A percentile compares a stretch with the other conserved stretches of the same genome.
phyloP scores from a whole-genome alignment of 1,140 invertebrate genomes.

The Hypsibius dujardini region DNA sequence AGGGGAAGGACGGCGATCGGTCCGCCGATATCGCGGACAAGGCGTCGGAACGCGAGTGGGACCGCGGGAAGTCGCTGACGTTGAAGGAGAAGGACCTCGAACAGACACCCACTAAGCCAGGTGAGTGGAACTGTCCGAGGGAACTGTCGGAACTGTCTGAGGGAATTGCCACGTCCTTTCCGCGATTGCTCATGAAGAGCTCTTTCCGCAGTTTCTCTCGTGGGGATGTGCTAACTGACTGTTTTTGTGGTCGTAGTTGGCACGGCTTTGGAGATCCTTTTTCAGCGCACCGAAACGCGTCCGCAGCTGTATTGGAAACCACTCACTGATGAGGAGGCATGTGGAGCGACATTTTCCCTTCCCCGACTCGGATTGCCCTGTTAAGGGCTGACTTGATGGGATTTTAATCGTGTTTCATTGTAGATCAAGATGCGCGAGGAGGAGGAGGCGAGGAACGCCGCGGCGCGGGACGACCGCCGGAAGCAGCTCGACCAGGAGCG shows the following conservation, averaged over 20 bases:
- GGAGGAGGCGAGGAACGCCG: no score
- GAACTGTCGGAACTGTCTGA: neutral
- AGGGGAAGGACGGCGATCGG: neutral
- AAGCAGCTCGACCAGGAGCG: no score
- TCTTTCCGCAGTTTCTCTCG: neutral
- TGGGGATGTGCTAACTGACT: neutral
- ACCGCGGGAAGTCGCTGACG: neutral
- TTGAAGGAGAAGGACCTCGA: neutral
- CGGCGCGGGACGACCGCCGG: no score
- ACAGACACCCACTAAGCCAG: neutral
- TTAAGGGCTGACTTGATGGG: no score
- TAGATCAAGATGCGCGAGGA: no score
- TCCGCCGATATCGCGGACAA: neutral
- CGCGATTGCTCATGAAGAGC: neutral
- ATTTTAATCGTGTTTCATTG: no score
- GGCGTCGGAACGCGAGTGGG: neutral
- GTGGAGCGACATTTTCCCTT: no score
- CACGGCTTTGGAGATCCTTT: neutral
- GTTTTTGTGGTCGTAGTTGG: neutral
- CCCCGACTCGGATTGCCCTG: no score
- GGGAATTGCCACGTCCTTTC: neutral
- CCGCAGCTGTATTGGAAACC: constrained; percentile 1
- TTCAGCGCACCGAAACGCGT: neutral
- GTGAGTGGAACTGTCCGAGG: neutral
- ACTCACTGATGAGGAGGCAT: neutral